These are phyloP conservation scores for Hycleus phaleratus DNA, from an alignment of 1,140 invertebrate species.

Conservation along the genomic window DNA sequence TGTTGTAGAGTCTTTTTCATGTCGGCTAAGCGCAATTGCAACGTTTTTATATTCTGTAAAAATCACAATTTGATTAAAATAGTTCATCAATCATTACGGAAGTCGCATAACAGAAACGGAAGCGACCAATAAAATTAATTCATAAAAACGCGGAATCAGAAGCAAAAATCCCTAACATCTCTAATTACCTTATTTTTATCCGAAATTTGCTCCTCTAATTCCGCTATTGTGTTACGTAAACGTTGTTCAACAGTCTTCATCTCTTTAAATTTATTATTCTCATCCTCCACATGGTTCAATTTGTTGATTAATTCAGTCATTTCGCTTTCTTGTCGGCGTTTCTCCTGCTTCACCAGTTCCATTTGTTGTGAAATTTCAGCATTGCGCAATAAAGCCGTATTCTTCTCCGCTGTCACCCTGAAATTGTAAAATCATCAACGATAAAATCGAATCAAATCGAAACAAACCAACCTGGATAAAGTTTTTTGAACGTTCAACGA, in stretches of 20 bases:
- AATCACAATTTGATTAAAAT: background rate
- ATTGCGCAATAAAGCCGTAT: conserved; percentile 67
- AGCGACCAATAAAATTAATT: no score
- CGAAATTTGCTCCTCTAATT: conserved; percentile 64
- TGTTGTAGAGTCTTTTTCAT: conserved; percentile 86
- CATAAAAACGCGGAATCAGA: no score
- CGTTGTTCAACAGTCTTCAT: conserved; percentile 48
- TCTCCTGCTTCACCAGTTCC: conserved; percentile 63
- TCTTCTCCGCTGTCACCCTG: conserved; percentile 64
- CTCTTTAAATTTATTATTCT: conserved; percentile 44
- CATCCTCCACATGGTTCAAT: conserved; percentile 43
- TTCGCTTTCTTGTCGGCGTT: conserved; percentile 55
- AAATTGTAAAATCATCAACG: conserved; percentile 4
- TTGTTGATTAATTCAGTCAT: conserved; percentile 47
- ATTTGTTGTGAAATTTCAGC: conserved; percentile 77
- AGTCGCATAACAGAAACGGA: no score
- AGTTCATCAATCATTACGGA: no score
- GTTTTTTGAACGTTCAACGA: conserved; percentile 39
- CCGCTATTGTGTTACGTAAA: conserved; percentile 53
- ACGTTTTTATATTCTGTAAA: conserved; percentile 74
- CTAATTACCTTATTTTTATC: conserved; percentile 67
- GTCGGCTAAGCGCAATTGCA: conserved; percentile 77
- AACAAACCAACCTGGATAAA: conserved; percentile 32
- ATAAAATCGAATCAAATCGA: background rate
- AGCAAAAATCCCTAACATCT: no score